These are phyloP conservation scores for roundworm (Caenorhabditis elegans) DNA, from an alignment of 1,140 invertebrate genomes.

Conservation along the genomic window WBcel235 BX284606.5:15515001-15515500, in stretches of 20 bases:
- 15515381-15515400: too few relatives aligned
- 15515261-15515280: not conserved
- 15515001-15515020: not conserved
- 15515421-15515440: too few relatives aligned
- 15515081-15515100: not conserved
- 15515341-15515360: too few relatives aligned
- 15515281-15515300: not conserved
- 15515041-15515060: not conserved
- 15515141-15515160: not conserved
- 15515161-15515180: not conserved
- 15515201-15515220: constrained; percentile 19
- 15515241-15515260: constrained; percentile 16
- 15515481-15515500: too few relatives aligned
- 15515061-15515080: too few relatives aligned
- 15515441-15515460: too few relatives aligned
- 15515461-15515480: too few relatives aligned
- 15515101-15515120: not conserved
- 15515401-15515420: too few relatives aligned
- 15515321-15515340: not conserved
- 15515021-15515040: not conserved
- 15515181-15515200: not conserved
- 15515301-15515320: not conserved
- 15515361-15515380: too few relatives aligned
- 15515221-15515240: constrained; percentile 15
- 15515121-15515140: not conserved